phyloP scores from a whole-genome alignment of 2,888 invertebrate species.

The Microplitis deprimator region DNA sequence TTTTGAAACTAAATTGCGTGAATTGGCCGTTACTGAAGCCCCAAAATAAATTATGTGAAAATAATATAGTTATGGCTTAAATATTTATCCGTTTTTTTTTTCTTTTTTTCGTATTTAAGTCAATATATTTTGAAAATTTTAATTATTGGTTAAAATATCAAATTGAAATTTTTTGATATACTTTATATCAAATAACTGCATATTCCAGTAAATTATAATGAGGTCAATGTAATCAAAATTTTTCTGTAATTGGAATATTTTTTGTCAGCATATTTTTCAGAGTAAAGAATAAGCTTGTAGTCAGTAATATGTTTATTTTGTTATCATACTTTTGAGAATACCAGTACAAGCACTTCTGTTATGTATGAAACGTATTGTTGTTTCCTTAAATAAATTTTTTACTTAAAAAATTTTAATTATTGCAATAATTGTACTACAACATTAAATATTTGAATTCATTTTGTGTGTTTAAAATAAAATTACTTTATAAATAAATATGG shows the following conservation, averaged over 20 bases:
- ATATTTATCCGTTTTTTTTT: not conserved
- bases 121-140: not conserved
- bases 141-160: not conserved
- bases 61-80: not conserved
- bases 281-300: not conserved
- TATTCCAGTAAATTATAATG: slow-evolving; percentile 39
- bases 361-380: not conserved
- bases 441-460: not conserved
- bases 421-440: not conserved
- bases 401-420: not conserved
- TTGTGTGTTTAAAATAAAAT: not conserved
- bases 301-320: not conserved
- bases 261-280: slow-evolving; percentile 22
- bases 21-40: slow-evolving; percentile 48
- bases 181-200: not conserved
- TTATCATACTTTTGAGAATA: not conserved
- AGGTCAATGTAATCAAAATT: slow-evolving; percentile 31
- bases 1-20: slow-evolving; percentile 62
- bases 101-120: not conserved
- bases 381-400: not conserved
- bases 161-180: too few species aligned
- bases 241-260: slow-evolving; percentile 4
- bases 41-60: slow-evolving; percentile 12
- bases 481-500: not conserved
- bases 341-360: not conserved